Conservation (phyloP, 2,113 vertebrate genomes). For the Odocoileus hemionus region DNA sequence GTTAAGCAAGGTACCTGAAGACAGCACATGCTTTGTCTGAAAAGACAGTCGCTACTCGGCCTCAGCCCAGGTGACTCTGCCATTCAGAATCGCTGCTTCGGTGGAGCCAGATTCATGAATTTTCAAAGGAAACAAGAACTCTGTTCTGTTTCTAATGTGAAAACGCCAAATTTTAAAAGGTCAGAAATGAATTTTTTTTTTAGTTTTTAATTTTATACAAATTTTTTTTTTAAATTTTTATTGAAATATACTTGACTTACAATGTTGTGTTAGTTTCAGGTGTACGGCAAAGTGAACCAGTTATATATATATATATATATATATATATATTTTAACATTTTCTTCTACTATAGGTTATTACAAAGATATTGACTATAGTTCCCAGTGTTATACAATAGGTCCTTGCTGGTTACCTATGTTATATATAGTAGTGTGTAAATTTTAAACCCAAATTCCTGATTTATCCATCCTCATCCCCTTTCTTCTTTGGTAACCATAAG, state of each 20-base stretch:
- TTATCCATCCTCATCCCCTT: not conserved
- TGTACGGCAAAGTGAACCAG: not conserved
- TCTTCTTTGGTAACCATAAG: not conserved
- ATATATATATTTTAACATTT: not conserved
- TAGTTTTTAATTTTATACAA: not conserved
- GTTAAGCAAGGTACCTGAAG: not conserved
- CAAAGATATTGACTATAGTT: not conserved
- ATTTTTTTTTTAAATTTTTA: not conserved
- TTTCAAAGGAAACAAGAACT: conserved; percentile 14
- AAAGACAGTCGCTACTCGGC: no score
- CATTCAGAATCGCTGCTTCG: not conserved
- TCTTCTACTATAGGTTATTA: not conserved
- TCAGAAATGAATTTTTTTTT: not conserved
- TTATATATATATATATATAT: not conserved
- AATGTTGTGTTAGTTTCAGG: not conserved
- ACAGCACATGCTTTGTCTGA: not conserved
- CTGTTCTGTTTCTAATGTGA: not conserved
- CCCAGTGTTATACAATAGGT: not conserved
- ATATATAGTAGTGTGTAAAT: not conserved
- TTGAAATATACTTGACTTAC: not conserved
- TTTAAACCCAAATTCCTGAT: not conserved
- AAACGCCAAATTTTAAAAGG: not conserved
- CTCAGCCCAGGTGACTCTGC: not conserved
- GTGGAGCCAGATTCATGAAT: not conserved
- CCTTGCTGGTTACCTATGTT: not conserved